Evolutionary conservation across 2,797 vertebrate genomes (phyloP), one percentile per base, ranked within the genome.

Genomic region (Aquila chrysaetos): DNA sequence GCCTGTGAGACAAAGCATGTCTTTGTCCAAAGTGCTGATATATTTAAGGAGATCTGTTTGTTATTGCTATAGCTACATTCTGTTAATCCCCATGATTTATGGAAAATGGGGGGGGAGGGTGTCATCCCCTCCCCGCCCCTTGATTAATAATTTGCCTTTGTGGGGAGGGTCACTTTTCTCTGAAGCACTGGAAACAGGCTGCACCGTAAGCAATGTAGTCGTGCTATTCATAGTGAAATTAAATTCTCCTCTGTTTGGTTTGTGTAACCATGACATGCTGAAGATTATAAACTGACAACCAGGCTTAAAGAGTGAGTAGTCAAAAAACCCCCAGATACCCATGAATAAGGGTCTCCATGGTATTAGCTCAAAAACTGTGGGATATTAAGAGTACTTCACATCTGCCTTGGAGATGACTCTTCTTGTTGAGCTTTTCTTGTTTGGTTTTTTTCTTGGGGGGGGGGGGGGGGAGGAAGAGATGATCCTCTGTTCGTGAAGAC

Each of bases 21-120:
- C 43, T 90, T 96, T 90, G 60, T 67, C 48, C 48, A n/a, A 79
- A 85, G 41, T 51, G 44, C 28, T 67, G 82, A 70, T 57, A 19
- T 6, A 39, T 76, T 57, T 69, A 64, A 74, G 53, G 48, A 68
- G 18, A 53, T 72, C 35, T 43, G 24, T 68, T 74, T 72, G 72
- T 35, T 46, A 37, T 37, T n/a, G 33, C 18, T 87, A 8, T 18
- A 35, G 24, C 17, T 87, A 5, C 18, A 43, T 39, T 79, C 81
- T 49, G 9, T 46, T 87, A 76, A 74, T 54, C 24, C 33, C 24
- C 28, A 11, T 28, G 53, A 88, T 68, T 77, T 80, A 48, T 74
- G 48, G 60, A 68, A 81, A 87, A 85, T 57, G 3, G 20, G 3
- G 5, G 7, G 7, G 7, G 18, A 7, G 19, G 5, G 16, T 83